Evolutionary conservation across 2,113 vertebrate genomes (phyloP), one percentile per base, ranked within the genome.

Genomic region (Alosa alosa): DNA sequence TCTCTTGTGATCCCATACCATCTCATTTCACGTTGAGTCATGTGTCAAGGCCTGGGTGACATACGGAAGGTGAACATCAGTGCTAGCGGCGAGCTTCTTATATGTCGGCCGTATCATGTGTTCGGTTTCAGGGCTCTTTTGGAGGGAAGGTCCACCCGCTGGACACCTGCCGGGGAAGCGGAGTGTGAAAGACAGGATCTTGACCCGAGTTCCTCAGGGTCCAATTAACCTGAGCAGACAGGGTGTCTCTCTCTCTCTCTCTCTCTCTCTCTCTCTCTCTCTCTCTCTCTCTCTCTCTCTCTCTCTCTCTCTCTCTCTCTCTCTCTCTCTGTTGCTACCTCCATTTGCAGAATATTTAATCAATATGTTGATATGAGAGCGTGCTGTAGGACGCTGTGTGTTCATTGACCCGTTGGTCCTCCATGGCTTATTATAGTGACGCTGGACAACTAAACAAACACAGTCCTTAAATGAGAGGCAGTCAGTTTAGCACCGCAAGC

Each of bases 141-240:
- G 64, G 9, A 11, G 64, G n/a, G 31, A 31, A 72, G 64, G 64
- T 72, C 64, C 64, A 36, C 25, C n/a, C 64, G 10, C 25, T 36
- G 64, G 22, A 22, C 10, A 45, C 68, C 50, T 60, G n/a, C 82
- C 83, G 84, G 39, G 47, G 44, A 36, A 13, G 39, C 45, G 52
- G 36, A 82, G 10, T 72, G 50, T 84, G 64, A 55, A 57, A 47
- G 84, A 84, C 68, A 64, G 72, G 83, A 44, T 72, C 20, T 39
- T 25, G 82, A 82, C 5, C 84, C 85, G n/a, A 72, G 46, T 49
- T 89, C 82, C 22, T 87, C 25, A 44, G 87, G 86, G 84, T 89
- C 85, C 88, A 88, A 85, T 86, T 85, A 87, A 87, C 50, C 84
- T 85, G 81, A 2, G 25, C 49, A 25, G 45, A 87, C 84, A 64